These are phyloP conservation scores for Drosophila multiciliata DNA, from an alignment of 2,888 invertebrate genomes.

Conservation along the genomic window DNA sequence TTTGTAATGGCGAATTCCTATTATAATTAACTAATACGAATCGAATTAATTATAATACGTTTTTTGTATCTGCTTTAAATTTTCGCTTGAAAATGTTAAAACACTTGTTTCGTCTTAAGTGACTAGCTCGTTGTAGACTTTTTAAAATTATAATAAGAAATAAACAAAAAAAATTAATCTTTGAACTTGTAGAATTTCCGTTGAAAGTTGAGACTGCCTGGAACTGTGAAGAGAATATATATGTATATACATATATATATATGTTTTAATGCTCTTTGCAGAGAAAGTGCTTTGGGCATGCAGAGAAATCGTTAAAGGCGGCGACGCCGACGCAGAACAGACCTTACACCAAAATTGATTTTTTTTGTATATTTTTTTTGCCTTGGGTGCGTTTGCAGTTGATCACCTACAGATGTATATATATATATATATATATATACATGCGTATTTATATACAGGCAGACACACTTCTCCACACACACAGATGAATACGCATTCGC, in stretches of 20 bases:
- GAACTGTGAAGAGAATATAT: constrained; percentile 13
- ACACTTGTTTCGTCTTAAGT: background rate
- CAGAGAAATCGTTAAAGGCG: constrained; percentile 58
- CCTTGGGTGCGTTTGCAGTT: constrained; percentile 29
- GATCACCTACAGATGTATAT: constrained; percentile 21
- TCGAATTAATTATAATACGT: background rate
- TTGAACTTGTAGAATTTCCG: constrained; percentile 1
- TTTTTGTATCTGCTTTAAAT: background rate
- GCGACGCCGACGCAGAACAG: constrained; percentile 64
- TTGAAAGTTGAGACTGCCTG: constrained; percentile 18
- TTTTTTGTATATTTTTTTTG: constrained; percentile 3
- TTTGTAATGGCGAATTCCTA: background rate
- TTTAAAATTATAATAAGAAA: background rate
- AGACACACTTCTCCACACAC: constrained; percentile 42
- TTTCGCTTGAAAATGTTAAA: background rate
- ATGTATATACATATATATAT: background rate
- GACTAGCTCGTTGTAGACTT: background rate
- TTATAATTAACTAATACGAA: background rate
- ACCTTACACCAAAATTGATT: constrained; percentile 15
- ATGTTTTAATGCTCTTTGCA: constrained; percentile 30
- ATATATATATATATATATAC: constrained; percentile 6
- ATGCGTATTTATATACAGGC: constrained; percentile 10
- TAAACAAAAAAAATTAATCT: background rate
- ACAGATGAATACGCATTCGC: constrained; percentile 17
- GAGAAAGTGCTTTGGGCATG: constrained; percentile 49